Base-by-base conservation (phyloP, 2,797 vertebrate genomes). In the Aplochiton taeniatus region DNA sequence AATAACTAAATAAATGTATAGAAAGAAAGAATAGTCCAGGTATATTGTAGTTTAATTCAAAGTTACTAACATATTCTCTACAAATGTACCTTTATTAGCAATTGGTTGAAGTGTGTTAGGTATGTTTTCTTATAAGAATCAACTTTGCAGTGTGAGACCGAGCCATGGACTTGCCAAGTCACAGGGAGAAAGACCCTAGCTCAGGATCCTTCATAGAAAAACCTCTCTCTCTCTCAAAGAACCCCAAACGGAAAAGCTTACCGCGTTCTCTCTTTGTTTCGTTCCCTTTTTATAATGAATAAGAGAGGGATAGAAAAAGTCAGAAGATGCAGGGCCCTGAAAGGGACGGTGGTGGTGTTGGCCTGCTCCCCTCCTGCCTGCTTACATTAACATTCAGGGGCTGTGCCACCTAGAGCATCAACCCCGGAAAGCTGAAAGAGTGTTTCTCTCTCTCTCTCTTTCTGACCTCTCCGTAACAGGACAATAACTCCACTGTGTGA, bases 401-500 rank as follows among this genome's bases (percentile, higher is more conserved):
- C 58, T 65, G 79, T 77, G 65, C 64, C 9, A 68, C 9, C 46
- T 62, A 41, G 67, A 64, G 48, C 62, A 60, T 61, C 51, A 67
- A 61, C 70, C 52, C 64, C 72, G 75, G 76, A 83, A 83, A 75
- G 65, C 31, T 31, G 31, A 31, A 31, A 66, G 65, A 18, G 55
- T 12, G 65, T 45, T n/a, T 46, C 42, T 58, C 43, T 44, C 11
- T 52, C 2, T 43, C 61, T 47, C 58, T 2, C 47, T 41, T 44
- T 55, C 43, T 65, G 83, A 70, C 85, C 85, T 87, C 87, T 80
- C 87, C 87, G 87, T 86, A 86, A 82, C 79, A 58, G 70, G 79
- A 94, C 92, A 93, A 94, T 91, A 87, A 87, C 64, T 85, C 61
- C 72, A 81, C 81, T 87, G 82, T 88, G 81, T 72, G 66, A 83